Evolutionary conservation across 2,113 vertebrate genomes (phyloP).

Genomic region (Arizona elegans): DNA sequence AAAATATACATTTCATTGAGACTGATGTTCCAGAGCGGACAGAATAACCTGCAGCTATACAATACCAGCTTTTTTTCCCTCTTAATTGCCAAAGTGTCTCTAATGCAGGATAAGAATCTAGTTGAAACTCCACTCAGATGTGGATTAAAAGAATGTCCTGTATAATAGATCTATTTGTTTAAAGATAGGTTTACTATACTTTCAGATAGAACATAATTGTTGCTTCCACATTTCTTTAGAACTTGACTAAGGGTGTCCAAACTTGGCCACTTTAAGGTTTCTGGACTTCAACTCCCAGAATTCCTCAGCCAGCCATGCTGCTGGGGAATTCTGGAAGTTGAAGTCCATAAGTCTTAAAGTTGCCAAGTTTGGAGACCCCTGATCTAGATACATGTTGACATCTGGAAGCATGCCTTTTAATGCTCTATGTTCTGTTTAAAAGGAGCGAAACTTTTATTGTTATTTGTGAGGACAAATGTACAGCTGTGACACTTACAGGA

Average conservation of each 20-base stretch:
- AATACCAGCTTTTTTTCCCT: neutral
- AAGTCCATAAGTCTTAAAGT: neutral
- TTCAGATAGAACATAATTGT: neutral
- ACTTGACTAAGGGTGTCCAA: neutral
- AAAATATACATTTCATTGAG: neutral
- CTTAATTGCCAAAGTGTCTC: neutral
- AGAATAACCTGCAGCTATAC: neutral
- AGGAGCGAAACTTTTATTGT: neutral
- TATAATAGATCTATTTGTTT: neutral
- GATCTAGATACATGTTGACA: neutral
- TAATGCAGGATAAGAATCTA: neutral
- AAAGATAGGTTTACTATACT: neutral
- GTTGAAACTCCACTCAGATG: neutral
- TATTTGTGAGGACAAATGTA: neutral
- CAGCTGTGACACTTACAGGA: neutral
- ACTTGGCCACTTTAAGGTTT: neutral
- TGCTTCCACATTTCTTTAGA: neutral
- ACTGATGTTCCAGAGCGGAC: conserved; percentile 6
- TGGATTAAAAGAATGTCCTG: neutral
- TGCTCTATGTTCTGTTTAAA: neutral
- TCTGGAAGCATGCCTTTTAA: neutral
- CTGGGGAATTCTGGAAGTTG: neutral
- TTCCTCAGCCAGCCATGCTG: neutral
- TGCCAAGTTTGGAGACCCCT: neutral
- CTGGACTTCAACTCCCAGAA: neutral